These are phyloP conservation scores for Idris sp. DNA, from an alignment of 1,140 invertebrate genomes.

Conservation along the genomic window DNA sequence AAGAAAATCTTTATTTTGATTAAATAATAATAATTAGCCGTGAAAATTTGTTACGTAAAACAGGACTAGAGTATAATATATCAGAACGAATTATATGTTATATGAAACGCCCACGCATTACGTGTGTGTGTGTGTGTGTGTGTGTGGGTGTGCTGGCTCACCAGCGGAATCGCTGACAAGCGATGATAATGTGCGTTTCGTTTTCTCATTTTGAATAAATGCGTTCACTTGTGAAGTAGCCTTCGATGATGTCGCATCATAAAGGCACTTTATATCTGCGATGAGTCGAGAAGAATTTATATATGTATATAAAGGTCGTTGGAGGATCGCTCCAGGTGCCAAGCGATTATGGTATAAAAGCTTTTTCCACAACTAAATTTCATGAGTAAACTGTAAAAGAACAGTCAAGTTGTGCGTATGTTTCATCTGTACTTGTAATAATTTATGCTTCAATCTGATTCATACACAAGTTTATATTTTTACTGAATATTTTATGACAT, in stretches of 20 bases:
- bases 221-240: conserved; percentile 35
- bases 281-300: conserved; percentile 23
- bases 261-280: conserved; percentile 42
- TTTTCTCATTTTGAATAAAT: conserved; percentile 37
- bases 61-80: conserved; percentile 28
- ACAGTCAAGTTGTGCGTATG: conserved; percentile 11
- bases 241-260: conserved; percentile 49
- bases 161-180: conserved; percentile 30
- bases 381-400: conserved; percentile 13
- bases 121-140: conserved; percentile 29
- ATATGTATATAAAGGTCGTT: conserved; percentile 28
- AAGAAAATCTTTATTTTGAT: too few relatives aligned
- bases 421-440: too few relatives aligned
- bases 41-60: conserved; percentile 17
- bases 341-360: conserved; percentile 3
- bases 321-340: conserved; percentile 25
- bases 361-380: conserved; percentile 19
- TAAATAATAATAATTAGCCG: too few relatives aligned
- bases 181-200: conserved; percentile 31
- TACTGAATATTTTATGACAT: too few relatives aligned
- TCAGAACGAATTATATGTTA: conserved; percentile 44
- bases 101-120: conserved; percentile 54
- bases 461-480: too few relatives aligned
- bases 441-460: too few relatives aligned
- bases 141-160: conserved; percentile 45